phyloP scores from a whole-genome alignment of 2,113 vertebrate genomes.

The Pygoscelis adeliae region DNA sequence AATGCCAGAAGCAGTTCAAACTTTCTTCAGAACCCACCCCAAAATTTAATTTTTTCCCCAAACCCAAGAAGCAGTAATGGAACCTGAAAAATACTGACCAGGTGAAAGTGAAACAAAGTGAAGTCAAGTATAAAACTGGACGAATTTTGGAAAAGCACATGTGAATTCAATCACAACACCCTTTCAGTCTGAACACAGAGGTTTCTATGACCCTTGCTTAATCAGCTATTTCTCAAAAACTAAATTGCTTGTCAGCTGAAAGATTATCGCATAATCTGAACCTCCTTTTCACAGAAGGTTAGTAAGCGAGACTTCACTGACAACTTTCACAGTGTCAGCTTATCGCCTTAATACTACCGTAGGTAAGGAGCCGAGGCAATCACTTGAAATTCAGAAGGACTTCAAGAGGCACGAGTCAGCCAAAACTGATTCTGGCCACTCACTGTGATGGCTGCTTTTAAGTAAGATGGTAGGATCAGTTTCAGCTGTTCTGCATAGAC shows the following conservation, averaged over 20 bases:
- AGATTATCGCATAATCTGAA: neutral
- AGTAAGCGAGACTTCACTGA: neutral
- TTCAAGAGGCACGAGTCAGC: neutral
- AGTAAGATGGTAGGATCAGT: neutral
- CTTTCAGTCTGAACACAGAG: neutral
- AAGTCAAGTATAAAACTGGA: neutral
- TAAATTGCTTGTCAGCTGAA: constrained; percentile 4
- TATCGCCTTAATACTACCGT: neutral
- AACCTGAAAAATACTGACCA: neutral
- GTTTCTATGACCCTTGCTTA: neutral
- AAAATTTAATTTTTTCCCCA: neutral
- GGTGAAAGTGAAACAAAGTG: neutral
- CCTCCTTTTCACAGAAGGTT: neutral
- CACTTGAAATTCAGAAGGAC: neutral
- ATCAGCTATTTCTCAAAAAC: constrained; percentile 19
- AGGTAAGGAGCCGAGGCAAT: neutral
- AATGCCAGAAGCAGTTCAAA: neutral
- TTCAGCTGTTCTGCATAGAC: neutral
- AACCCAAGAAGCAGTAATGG: neutral
- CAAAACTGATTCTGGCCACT: constrained; percentile 37
- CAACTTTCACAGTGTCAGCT: neutral
- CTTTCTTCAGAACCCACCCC: neutral
- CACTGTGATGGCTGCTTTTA: neutral
- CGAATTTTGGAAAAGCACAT: neutral
- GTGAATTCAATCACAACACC: neutral